These are phyloP conservation scores for Cavia aperea DNA, from an alignment of 2,113 vertebrate species.

Conservation along the genomic window DNA sequence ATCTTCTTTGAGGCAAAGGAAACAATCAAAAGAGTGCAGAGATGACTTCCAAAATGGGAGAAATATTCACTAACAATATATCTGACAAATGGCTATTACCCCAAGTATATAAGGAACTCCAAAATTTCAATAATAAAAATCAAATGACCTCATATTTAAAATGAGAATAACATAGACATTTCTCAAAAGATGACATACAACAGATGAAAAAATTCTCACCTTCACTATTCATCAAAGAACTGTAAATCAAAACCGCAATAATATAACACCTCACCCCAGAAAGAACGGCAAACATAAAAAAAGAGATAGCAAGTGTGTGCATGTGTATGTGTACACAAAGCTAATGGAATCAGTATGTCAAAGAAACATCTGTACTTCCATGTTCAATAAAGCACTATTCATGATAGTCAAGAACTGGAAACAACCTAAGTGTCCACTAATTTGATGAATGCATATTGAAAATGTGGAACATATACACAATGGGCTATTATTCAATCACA, in stretches of 20 bases:
- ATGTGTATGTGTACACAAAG: background rate
- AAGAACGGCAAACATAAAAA: background rate
- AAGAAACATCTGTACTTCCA: background rate
- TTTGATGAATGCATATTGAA: background rate
- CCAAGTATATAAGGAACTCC: background rate
- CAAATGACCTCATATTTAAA: background rate
- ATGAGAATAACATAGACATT: background rate
- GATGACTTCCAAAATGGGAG: background rate
- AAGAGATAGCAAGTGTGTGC: background rate
- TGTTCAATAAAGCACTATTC: background rate
- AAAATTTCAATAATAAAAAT: background rate
- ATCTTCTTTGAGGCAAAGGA: background rate
- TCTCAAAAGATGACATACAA: background rate
- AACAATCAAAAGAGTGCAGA: background rate
- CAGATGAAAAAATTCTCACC: background rate
- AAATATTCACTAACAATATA: background rate
- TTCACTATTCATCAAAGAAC: background rate
- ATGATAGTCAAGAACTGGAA: background rate
- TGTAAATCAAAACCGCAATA: background rate
- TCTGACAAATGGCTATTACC: background rate
- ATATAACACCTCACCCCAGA: background rate
- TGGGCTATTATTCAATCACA: background rate
- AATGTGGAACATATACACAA: background rate
- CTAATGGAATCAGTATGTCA: background rate
- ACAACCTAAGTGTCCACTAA: background rate